These are phyloP conservation scores for Centropyge bicolor DNA, from an alignment of 2,797 vertebrate genomes.

Conservation along the genomic window DNA sequence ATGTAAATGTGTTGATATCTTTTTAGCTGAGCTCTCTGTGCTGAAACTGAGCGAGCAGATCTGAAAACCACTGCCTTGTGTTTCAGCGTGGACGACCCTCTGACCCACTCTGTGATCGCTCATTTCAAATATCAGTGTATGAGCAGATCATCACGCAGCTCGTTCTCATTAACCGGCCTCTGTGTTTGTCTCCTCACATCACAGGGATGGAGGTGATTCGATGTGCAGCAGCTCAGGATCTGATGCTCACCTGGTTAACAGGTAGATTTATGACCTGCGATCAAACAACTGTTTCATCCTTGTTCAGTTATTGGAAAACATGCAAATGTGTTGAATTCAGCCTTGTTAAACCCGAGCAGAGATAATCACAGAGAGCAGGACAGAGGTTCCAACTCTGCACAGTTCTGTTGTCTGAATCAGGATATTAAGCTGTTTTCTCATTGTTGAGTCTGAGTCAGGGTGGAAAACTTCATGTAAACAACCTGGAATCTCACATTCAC, in stretches of 20 bases:
- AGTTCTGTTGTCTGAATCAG: neutral
- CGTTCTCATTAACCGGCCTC: neutral
- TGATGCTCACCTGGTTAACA: neutral
- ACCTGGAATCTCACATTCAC: slow-evolving; percentile 23
- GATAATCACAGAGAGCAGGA: neutral
- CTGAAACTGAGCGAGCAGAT: neutral
- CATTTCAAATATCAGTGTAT: neutral
- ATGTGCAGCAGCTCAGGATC: no score
- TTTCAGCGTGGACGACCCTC: neutral
- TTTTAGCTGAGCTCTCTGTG: neutral
- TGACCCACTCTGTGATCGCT: neutral
- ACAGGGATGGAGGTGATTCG: no score
- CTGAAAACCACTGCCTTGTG: neutral
- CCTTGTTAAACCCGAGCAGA: neutral
- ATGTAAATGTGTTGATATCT: neutral
- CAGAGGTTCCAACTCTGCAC: neutral
- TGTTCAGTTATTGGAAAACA: neutral
- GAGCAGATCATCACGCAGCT: neutral
- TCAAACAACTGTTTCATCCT: neutral
- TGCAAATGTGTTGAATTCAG: neutral
- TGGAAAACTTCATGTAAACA: neutral
- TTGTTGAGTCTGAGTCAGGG: slow-evolving; percentile 3
- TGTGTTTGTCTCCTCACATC: neutral
- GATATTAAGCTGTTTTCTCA: neutral
- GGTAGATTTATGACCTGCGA: neutral